Evolutionary conservation across 2,797 vertebrate species (phyloP), one percentile per base, ranked within the genome.

Genomic region (Spinus pinus): DNA sequence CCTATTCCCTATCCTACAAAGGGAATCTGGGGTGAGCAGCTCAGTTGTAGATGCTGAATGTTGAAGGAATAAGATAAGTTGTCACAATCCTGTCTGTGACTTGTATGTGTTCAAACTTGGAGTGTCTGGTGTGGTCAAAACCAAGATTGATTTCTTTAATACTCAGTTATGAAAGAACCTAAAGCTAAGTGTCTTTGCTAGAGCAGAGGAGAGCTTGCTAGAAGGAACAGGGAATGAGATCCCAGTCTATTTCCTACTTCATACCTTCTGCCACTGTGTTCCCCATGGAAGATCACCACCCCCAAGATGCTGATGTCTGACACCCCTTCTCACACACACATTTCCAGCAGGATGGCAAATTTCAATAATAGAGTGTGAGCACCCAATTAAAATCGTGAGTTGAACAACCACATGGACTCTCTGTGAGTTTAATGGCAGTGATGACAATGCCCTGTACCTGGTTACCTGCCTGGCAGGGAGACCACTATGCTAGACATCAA

Each of bases 261-360:
- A 23, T 9, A 7, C 8, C 2, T 75, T 93, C 53, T 53, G 15
- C 18, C 19, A 7, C 62, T 27, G 0, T 9, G 3, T 37, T 80
- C 66, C 53, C 2, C 14, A 5, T 22, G 30, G 39, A 70, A 3
- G 3, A 18, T 35, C 60, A 58, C 12, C 35, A 3, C 2, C 2
- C 17, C 7, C 27, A 46, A 57, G 41, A 22, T 3, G 4, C 0
- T 50, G 61, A 60, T 8, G 16, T 14, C 19, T 81, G 56, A 30
- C 60, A 51, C 9, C 5, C 15, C 12, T 73, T 82, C 33, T 60
- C 2, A 1, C 17, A 50, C 4, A 4, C 0, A 0, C 7, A 15
- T 42, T 79, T 53, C 31, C 37, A 61, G 14, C 22, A 74, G 70
- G 33, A 22, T 20, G 39, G 42, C 7, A 83, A 86, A 75, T 47